Evolutionary conservation across 2,113 vertebrate genomes (phyloP), one percentile per base, ranked within the genome.

Genomic region (Synchiropus splendidus): DNA sequence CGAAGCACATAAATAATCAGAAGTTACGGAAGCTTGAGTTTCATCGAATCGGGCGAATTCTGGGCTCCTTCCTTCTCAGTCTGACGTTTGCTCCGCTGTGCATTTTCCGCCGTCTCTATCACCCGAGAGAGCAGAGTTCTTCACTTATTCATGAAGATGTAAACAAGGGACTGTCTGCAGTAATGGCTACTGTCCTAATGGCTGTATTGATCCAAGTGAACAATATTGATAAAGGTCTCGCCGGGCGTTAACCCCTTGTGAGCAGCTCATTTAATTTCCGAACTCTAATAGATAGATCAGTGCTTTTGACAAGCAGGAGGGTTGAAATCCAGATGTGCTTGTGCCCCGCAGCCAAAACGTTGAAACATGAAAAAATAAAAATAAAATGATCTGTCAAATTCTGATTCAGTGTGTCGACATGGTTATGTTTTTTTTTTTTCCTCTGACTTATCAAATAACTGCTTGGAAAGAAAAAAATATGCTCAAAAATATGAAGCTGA

Each of bases 1-100:
- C 43, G 47, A 13, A 45, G 13, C 54, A 48, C 71, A 77, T 77
- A 74, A 81, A 77, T 78, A 77, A 78, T 76, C 66, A 71, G 52
- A 17, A 52, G 45, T 48, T 70, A 73, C 56, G 51, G 55, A 44
- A 66, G 57, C 60, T n/a, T 27, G 21, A 27, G 21, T 27, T 27
- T 27, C 21, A 27, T 27, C 21, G 4, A 27, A 27, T 27, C 21
- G 8, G 21, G 21, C 21, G 8, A 27, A 27, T 27, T 27, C 21
- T 27, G 8, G 4, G 8, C 4, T 5, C 21, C 21, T 8, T 27
- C 21, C n/a, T n/a, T 27, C 21, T 27, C 21, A 27, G 21, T 4
- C 4, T 27, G 21, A 8, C 21, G 48, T 54, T 68, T 54, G 52
- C 61, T 70, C 52, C 56, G 56, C 55, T 34, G 38, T 52, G 42